Percentiles rank a stretch among this genome's conserved stretches.
phyloP scores from a whole-genome alignment of 2,113 vertebrate genomes.

The Megatriorchis doriae region DNA sequence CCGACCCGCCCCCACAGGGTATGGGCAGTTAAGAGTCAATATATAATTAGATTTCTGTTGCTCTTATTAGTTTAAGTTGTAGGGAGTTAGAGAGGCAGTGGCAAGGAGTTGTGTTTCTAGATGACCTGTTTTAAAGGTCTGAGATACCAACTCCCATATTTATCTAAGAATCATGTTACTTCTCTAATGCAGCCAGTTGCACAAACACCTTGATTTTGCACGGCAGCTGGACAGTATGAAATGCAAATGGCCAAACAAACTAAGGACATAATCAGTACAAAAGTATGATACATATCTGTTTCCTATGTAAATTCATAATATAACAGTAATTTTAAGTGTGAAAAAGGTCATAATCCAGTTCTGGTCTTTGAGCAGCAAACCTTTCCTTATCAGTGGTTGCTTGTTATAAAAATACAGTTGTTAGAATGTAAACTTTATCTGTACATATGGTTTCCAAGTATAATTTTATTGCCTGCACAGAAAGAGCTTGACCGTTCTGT shows the following conservation, averaged over 20 bases:
- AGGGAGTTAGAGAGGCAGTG: background rate
- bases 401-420: background rate
- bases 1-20: rapidly evolving
- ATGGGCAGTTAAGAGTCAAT: background rate
- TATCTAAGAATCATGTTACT: background rate
- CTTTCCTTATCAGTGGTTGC: background rate
- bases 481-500: background rate
- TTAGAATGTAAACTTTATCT: background rate
- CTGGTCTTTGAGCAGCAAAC: background rate
- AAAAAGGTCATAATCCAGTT: background rate
- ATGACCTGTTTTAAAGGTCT: background rate
- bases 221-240: background rate
- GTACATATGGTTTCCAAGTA: background rate
- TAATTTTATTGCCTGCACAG: background rate
- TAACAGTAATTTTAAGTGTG: background rate
- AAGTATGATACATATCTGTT: background rate
- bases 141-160: background rate
- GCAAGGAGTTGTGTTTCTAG: background rate
- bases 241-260: background rate
- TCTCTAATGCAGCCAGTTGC: background rate
- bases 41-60: background rate
- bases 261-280: background rate
- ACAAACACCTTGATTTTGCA: background rate
- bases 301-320: background rate
- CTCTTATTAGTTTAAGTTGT: background rate